Evolutionary conservation across 2,888 invertebrate genomes (phyloP), one percentile per base, ranked within the genome.

Genomic region (Sinohyriopsis cumingii): DNA sequence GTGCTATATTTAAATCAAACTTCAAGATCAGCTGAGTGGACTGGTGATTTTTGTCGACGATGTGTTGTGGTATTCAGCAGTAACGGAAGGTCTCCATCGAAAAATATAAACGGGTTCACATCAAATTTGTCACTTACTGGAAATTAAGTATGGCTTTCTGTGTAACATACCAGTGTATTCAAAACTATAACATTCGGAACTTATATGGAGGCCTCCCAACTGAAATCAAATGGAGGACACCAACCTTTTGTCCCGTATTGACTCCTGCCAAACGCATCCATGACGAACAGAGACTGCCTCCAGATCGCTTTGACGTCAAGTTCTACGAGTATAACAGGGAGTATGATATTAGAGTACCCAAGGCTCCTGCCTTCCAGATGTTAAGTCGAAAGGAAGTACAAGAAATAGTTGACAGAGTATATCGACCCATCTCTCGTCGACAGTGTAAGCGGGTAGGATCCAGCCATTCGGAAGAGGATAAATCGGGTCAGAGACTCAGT

Each of bases 311-410:
- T 25, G 64, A 68, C 18, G 68, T 65, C 18, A 54, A 72, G 22
- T 73, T 71, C 57, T 72, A 55, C 33, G 73, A 73, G 57, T 81
- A 76, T 68, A 67, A 76, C 59, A 22, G 56, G 0, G 72, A 75
- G 45, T 66, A 78, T 54, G n/a, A 71, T 55, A 73, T 73, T 33
- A 68, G 67, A 20, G 62, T 81, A 54, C 81, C 78, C 15, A 69
- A 72, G 19, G 81, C 81, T 24, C 81, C 81, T 15, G 81, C 81
- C 4, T 81, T 81, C 66, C 55, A 75, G 55, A 28, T 68, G 28
- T 55, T 81, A 25, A 71, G 76, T 24, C 72, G 76, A 22, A 56
- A 63, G 4, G 59, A 72, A 59, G 71, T 79, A 19, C 74, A 81
- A 33, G 71, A 72, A 57, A 76, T 81, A 19, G 76, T 79, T 19